Base-by-base conservation (phyloP, 2,113 vertebrate genomes). In the Leptobrachium leishanense region DNA sequence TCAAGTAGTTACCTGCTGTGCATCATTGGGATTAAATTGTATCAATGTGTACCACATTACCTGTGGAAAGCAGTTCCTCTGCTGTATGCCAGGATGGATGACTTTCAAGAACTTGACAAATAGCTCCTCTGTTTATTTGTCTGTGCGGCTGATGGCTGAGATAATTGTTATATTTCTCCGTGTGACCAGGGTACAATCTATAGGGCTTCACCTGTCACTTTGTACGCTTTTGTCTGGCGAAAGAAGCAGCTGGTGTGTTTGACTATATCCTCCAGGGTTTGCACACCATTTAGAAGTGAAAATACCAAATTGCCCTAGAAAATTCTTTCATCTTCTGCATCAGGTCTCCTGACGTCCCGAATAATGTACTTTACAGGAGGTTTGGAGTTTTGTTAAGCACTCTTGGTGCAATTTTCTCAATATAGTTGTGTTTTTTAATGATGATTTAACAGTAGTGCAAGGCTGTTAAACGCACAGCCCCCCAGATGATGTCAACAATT, bases 111-210 rank as follows among this genome's bases (percentile, higher is more conserved):
- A 42, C 13, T 12, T 67, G 64, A 76, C 43, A 67, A 76, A 68
- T 57, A 12, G 55, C 9, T 12, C 12, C 31, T 43, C 64, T 8
- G 43, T 43, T 55, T 43, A 39, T 50, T 67, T 20, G 67, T 77
- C 75, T 59, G 11, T 20, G 39, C 12, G 2, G 64, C 46, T 55
- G 43, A 75, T 50, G 10, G 50, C 65, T 59, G 65, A 57, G 46
- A 59, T 76, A 57, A 68, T 68, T n/a, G 62, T 75, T 50, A 53
- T 42, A 76, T 76, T 57, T 76, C 9, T 62, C 31, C 68, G 7
- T 5, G 65, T 5, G 65, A 50, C 66, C 15, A 55, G 50, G 50
- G 41, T 53, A 42, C 43, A 9, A 13, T 77, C 63, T 68, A 53
- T 42, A 5, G 74, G 64, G 64, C 65, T 67, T 68, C 50, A 57